Evolutionary conservation across 2,888 invertebrate species (phyloP).

Genomic region (Plebejus anna): DNA sequence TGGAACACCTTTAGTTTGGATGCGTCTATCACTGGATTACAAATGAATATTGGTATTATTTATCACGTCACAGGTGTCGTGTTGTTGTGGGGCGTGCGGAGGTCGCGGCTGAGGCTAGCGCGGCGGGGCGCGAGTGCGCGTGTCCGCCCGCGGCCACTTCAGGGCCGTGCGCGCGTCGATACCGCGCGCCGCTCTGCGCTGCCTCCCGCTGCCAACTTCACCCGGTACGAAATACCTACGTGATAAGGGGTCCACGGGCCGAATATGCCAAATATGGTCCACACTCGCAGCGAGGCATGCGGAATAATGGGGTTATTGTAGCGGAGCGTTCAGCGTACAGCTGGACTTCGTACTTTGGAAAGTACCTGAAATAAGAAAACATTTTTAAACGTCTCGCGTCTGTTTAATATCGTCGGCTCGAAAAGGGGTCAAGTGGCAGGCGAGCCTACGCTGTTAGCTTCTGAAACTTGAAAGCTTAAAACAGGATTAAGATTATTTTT

Average conservation of each 20-base stretch:
- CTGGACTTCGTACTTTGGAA: not conserved
- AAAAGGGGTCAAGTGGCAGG: constrained; percentile 23
- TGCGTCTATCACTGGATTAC: not conserved
- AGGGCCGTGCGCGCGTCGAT: constrained; percentile 64
- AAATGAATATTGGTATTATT: constrained; percentile 31
- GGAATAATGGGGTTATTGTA: not conserved
- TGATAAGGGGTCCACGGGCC: constrained; percentile 42
- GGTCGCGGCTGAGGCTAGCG: constrained; percentile 48
- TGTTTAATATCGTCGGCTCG: constrained; percentile 12
- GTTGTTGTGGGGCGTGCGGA: constrained; percentile 49
- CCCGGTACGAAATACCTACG: constrained; percentile 59
- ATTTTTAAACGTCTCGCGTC: not conserved
- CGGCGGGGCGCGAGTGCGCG: constrained; percentile 58
- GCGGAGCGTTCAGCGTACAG: not conserved
- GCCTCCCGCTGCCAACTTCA: constrained; percentile 58
- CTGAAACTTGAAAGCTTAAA: constrained; percentile 9
- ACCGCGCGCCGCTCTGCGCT: constrained; percentile 49
- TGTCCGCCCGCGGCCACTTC: constrained; percentile 58
- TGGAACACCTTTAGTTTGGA: constrained; percentile 41
- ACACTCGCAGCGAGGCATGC: not conserved
- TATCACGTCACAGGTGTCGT: constrained; percentile 44
- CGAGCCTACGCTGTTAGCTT: constrained; percentile 20
- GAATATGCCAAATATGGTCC: constrained; percentile 21
- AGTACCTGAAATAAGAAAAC: not conserved
- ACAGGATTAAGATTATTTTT: constrained; percentile 27